These are phyloP conservation scores for Sepiola atlantica DNA, from an alignment of 2,888 invertebrate genomes.

Conservation along the genomic window DNA sequence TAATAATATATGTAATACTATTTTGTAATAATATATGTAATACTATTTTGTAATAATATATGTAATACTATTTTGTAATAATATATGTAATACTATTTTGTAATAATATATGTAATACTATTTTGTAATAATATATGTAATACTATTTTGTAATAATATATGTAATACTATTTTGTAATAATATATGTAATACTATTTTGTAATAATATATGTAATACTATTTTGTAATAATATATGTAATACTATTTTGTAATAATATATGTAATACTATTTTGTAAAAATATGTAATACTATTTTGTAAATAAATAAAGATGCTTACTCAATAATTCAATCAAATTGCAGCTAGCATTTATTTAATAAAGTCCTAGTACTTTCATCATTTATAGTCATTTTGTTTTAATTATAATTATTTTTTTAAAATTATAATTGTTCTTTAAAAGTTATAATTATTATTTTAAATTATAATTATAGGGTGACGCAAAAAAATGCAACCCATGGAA, in stretches of 20 bases:
- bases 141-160: not conserved
- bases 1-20: not conserved
- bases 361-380: not conserved
- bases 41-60: not conserved
- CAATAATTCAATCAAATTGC: not conserved
- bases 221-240: not conserved
- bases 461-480: too few relatives aligned
- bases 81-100: not conserved
- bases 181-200: not conserved
- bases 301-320: not conserved
- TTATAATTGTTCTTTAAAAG: too few relatives aligned
- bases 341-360: not conserved
- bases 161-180: not conserved
- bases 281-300: too few relatives aligned
- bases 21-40: not conserved
- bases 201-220: not conserved
- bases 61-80: not conserved
- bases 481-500: too few relatives aligned
- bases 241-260: not conserved
- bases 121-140: not conserved
- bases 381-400: not conserved
- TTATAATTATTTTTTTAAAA: too few relatives aligned
- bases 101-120: not conserved
- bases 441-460: too few relatives aligned
- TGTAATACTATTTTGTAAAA: not conserved